A percentile compares a stretch with the other conserved stretches of the same genome.
phyloP scores from a whole-genome alignment of 2,113 vertebrate genomes.

The Heterotilapia buettikoferi region DNA sequence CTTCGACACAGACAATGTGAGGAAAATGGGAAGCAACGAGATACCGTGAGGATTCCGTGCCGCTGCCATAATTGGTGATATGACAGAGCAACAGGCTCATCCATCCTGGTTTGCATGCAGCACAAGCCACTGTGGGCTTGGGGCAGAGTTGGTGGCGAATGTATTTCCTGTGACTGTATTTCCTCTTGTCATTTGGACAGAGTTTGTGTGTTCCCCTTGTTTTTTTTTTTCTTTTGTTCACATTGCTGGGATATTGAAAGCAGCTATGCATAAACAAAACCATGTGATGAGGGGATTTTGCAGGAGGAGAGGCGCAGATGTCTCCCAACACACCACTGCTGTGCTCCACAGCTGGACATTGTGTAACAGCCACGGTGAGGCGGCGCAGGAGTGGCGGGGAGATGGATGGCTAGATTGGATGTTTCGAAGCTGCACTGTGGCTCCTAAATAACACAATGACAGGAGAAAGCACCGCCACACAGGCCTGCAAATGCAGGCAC shows the following conservation, averaged over 20 bases:
- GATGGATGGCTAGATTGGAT: constrained; percentile 37
- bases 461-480: constrained; percentile 20
- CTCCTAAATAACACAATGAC: constrained; percentile 46
- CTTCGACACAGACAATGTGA: neutral
- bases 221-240: neutral
- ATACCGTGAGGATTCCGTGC: neutral
- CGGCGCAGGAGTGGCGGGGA: constrained; percentile 16
- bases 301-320: constrained; percentile 62
- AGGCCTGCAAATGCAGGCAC: constrained; percentile 28
- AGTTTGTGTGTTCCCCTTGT: constrained; percentile 50
- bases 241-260: constrained; percentile 61
- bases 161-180: constrained; percentile 70
- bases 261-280: constrained; percentile 68
- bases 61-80: neutral
- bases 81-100: constrained; percentile 6
- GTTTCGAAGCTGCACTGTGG: constrained; percentile 24
- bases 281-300: constrained; percentile 70
- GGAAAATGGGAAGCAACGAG: neutral
- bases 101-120: constrained; percentile 46
- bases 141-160: constrained; percentile 42
- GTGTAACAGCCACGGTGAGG: constrained; percentile 48
- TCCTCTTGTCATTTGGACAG: constrained; percentile 71
- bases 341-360: constrained; percentile 59
- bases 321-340: constrained; percentile 48
- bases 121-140: constrained; percentile 45